Percentiles rank a stretch among this genome's conserved stretches.
Evolutionary conservation across 2,797 vertebrate species (phyloP).

Genomic region (Garrulus glandarius): DNA sequence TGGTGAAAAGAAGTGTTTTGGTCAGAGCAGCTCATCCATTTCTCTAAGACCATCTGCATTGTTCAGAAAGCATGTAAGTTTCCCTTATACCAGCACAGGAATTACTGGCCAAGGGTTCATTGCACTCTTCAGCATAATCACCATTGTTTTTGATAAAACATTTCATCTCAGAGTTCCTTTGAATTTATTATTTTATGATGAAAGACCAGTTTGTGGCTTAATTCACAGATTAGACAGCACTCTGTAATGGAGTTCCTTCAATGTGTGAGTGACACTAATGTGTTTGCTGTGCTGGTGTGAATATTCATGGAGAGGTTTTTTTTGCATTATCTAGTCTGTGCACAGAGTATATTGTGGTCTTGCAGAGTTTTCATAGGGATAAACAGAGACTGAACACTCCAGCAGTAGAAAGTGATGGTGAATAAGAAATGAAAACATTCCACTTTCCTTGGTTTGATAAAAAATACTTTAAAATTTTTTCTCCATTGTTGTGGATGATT

Average conservation of each 20-base stretch:
- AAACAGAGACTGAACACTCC: neutral
- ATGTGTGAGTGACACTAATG: neutral
- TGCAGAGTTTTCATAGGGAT: neutral
- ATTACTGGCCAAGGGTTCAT: neutral
- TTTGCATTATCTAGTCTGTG: neutral
- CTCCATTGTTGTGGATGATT: neutral
- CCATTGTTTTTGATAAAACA: neutral
- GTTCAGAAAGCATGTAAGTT: neutral
- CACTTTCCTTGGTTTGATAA: neutral
- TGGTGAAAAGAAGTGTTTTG: neutral
- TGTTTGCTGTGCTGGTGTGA: slow-evolving; percentile 21
- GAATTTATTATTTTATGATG: slow-evolving; percentile 12
- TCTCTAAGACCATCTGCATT: neutral
- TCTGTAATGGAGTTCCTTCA: neutral
- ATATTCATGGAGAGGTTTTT: slow-evolving; percentile 24
- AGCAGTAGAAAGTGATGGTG: neutral
- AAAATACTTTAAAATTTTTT: neutral
- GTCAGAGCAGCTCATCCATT: neutral
- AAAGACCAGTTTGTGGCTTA: neutral
- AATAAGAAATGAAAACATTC: neutral
- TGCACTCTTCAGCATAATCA: neutral
- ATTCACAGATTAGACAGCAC: slow-evolving; percentile 14
- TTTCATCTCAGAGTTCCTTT: slow-evolving; percentile 1
- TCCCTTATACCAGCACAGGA: neutral
- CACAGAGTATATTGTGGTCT: neutral